Percentiles rank a stretch among this genome's conserved stretches.
These are phyloP conservation scores for Phoxinus dragarum DNA, from an alignment of 2,797 vertebrate genomes.

Conservation along the genomic window DNA sequence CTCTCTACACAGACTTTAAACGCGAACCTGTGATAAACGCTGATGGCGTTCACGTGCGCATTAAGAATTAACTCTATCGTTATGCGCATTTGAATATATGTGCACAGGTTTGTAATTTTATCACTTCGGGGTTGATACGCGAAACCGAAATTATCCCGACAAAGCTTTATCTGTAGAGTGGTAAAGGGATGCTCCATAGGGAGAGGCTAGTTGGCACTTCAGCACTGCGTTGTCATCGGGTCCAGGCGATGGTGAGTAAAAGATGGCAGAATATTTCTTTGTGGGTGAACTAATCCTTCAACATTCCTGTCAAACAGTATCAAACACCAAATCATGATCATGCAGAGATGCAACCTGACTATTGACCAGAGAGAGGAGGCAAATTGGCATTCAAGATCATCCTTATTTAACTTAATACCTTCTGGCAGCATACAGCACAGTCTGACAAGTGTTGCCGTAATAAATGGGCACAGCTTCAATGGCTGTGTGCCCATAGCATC, in stretches of 20 bases:
- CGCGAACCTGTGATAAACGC: too few species aligned
- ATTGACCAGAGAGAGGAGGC: background rate
- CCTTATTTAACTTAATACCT: slow-evolving; percentile 24
- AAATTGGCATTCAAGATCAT: slow-evolving; percentile 25
- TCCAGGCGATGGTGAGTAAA: background rate
- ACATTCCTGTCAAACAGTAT: background rate
- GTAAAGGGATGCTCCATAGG: too few species aligned
- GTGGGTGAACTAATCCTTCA: background rate
- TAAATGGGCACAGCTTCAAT: slow-evolving; percentile 31
- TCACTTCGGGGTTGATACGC: too few species aligned
- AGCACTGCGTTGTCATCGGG: too few species aligned
- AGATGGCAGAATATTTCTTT: background rate
- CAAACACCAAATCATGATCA: background rate
- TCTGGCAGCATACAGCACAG: slow-evolving; percentile 9
- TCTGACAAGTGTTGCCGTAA: slow-evolving; percentile 45
- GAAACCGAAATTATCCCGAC: too few species aligned
- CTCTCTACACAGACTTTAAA: too few species aligned
- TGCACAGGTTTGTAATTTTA: too few species aligned
- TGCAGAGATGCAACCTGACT: background rate
- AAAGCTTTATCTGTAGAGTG: too few species aligned
- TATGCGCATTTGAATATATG: too few species aligned
- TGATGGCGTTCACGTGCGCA: too few species aligned
- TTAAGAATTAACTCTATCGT: too few species aligned
- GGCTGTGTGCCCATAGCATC: slow-evolving; percentile 20
- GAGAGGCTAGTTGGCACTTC: too few species aligned